These are phyloP conservation scores for Eulimnadia texana DNA, from an alignment of 1,140 invertebrate genomes.

Conservation along the genomic window DNA sequence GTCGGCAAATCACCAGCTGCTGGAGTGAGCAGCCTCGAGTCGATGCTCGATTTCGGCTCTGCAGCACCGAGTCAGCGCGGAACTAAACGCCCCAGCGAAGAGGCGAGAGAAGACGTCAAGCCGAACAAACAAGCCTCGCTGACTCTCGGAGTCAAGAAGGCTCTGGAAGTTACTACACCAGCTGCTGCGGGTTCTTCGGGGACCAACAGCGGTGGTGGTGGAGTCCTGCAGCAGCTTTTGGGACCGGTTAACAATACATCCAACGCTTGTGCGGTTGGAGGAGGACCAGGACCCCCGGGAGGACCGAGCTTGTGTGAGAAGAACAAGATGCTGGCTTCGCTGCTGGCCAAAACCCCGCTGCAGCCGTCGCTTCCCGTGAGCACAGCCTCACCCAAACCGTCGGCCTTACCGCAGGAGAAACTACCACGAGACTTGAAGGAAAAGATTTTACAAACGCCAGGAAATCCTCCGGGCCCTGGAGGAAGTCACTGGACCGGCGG, in stretches of 20 bases:
- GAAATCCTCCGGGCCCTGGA: constrained; percentile 10
- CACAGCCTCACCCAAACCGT: constrained; percentile 23
- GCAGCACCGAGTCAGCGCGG: constrained; percentile 32
- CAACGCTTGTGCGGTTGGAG: constrained; percentile 4
- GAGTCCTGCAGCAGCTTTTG: constrained; percentile 28
- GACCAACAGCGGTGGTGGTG: constrained; percentile 32
- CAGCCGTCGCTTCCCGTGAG: constrained; percentile 40
- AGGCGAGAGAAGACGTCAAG: constrained; percentile 38
- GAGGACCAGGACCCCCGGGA: constrained; percentile 1
- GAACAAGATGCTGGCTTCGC: constrained; percentile 71
- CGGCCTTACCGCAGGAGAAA: constrained; percentile 25
- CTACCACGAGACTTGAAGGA: constrained; percentile 25
- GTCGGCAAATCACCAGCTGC: constrained; percentile 11
- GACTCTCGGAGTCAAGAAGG: constrained; percentile 15
- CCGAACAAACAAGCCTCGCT: constrained; percentile 15
- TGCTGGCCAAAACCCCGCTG: constrained; percentile 63
- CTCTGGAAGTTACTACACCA: constrained; percentile 20
- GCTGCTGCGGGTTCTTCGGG: constrained; percentile 20
- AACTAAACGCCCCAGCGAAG: constrained; percentile 47
- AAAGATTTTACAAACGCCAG: constrained; percentile 17
- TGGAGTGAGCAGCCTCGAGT: neutral
- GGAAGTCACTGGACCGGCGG: constrained; percentile 13
- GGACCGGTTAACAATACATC: constrained; percentile 13
- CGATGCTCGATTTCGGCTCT: constrained; percentile 2
- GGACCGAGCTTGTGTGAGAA: constrained; percentile 41